Percentiles rank a stretch among this genome's conserved stretches.
phyloP scores from a whole-genome alignment of 2,113 vertebrate species.

The Phocoena phocoena region DNA sequence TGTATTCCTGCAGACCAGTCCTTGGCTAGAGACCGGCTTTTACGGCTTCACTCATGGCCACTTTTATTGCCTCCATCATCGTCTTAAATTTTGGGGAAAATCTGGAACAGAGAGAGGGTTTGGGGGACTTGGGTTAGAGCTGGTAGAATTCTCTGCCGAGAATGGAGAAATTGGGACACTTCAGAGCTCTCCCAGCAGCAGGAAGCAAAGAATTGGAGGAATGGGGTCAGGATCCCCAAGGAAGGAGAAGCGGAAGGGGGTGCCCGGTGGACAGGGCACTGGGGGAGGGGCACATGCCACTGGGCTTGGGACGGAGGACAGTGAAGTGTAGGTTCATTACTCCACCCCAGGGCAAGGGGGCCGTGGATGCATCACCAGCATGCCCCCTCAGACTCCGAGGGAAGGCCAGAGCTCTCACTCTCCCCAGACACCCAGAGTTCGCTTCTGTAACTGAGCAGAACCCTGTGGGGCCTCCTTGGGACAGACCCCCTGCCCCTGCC shows the following conservation, averaged over 20 bases:
- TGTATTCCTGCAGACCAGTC: background rate
- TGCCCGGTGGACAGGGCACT: accelerated
- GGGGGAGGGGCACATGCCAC: background rate
- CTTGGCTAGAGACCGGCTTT: background rate
- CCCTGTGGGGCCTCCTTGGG: background rate
- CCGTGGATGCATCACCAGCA: accelerated
- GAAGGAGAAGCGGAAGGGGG: background rate
- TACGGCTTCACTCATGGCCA: background rate
- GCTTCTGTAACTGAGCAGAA: background rate
- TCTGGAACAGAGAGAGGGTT: background rate
- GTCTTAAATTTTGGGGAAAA: background rate
- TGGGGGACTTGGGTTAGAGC: background rate
- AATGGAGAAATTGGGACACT: background rate
- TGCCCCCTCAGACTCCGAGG: background rate
- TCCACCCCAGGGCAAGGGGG: background rate
- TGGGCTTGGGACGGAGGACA: background rate
- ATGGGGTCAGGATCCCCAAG: background rate
- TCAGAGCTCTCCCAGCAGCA: background rate
- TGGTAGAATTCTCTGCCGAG: background rate
- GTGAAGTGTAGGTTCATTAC: no score
- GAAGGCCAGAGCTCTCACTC: background rate
- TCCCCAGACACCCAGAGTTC: background rate
- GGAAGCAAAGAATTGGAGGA: background rate
- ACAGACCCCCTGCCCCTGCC: no score
- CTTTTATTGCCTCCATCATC: background rate